phyloP scores from a whole-genome alignment of 1,140 invertebrate genomes.

The Papilio xuthus region DNA sequence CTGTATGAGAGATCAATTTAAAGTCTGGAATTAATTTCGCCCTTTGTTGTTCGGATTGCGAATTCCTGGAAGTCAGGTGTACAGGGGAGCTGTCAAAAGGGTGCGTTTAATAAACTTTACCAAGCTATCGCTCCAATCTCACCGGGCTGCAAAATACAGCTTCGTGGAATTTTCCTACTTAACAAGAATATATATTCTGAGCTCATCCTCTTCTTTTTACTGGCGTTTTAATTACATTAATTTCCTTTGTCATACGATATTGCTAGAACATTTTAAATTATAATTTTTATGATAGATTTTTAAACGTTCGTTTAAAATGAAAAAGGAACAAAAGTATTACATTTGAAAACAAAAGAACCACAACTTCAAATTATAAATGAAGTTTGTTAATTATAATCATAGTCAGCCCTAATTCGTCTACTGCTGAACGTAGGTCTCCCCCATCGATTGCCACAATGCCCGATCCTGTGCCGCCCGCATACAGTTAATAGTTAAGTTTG shows the following conservation, averaged over 20 bases:
- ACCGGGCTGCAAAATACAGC: neutral
- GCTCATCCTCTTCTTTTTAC: neutral
- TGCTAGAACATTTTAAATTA: too few relatives aligned
- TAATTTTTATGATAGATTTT: too few relatives aligned
- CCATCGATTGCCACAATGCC: too few relatives aligned
- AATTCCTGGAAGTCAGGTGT: constrained; percentile 11
- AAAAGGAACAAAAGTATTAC: too few relatives aligned
- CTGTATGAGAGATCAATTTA: neutral
- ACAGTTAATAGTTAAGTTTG: too few relatives aligned
- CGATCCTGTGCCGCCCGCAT: too few relatives aligned
- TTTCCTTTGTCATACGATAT: neutral
- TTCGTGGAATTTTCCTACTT: neutral
- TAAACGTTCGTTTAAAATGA: too few relatives aligned
- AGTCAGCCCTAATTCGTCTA: too few relatives aligned
- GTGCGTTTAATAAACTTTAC: constrained; percentile 12
- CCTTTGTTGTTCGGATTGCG: neutral
- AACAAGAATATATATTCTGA: neutral
- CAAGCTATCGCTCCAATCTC: neutral
- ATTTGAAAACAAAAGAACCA: too few relatives aligned
- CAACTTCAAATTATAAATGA: too few relatives aligned
- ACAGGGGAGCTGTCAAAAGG: neutral
- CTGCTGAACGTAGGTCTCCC: too few relatives aligned
- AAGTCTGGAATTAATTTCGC: constrained; percentile 26
- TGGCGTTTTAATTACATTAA: neutral
- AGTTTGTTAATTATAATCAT: too few relatives aligned